Evolutionary conservation across 1,140 invertebrate genomes (phyloP).

Genomic region (Tetramorium simillimum): DNA sequence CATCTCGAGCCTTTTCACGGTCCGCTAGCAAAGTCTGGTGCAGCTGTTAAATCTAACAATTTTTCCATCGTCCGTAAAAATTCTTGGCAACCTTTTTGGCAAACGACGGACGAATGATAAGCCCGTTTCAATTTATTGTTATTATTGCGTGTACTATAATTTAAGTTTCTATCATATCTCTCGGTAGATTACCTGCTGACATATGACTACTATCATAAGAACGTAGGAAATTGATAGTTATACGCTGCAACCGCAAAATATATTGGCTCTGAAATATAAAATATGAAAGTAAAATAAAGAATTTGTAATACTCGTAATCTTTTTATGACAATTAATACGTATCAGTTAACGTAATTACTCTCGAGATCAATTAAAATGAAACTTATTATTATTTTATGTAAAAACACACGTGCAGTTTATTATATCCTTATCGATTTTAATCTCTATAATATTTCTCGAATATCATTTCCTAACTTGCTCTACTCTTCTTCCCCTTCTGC

Average conservation of each 20-base stretch:
- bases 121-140: background rate
- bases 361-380: background rate
- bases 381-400: background rate
- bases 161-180: conserved; percentile 38
- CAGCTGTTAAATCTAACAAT: conserved; percentile 59
- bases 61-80: conserved; percentile 59
- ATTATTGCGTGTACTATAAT: conserved; percentile 49
- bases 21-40: background rate
- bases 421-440: background rate
- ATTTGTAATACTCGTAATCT: background rate
- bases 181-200: conserved; percentile 44
- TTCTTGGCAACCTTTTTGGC: conserved; percentile 53
- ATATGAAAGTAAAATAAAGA: background rate
- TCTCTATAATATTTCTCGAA: background rate
- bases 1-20: conserved; percentile 29
- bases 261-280: background rate
- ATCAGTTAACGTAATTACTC: background rate
- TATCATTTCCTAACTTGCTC: background rate
- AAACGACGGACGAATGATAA: conserved; percentile 53
- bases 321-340: background rate
- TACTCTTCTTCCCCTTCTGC: background rate
- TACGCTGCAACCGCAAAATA: background rate
- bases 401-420: background rate
- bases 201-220: conserved; percentile 21
- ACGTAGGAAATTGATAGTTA: conserved; percentile 6